Evolutionary conservation across 2,888 invertebrate genomes (phyloP).

Genomic region (Drosophila quinaria): DNA sequence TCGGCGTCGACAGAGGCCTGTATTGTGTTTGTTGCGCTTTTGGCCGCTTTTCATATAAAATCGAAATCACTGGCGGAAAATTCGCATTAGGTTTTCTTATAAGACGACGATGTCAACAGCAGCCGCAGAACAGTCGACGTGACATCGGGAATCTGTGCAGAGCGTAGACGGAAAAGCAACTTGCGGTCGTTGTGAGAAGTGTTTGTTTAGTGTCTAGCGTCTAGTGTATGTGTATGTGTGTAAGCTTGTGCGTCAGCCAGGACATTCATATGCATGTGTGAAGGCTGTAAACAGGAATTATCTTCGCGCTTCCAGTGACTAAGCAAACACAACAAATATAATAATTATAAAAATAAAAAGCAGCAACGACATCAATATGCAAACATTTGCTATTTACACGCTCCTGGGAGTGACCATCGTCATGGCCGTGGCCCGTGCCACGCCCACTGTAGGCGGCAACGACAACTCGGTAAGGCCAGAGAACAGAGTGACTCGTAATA

Average conservation of each 20-base stretch:
- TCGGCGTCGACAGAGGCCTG: constrained; percentile 56
- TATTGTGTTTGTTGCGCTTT: constrained; percentile 70
- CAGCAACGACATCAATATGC: constrained; percentile 65
- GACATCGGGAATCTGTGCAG: constrained; percentile 52
- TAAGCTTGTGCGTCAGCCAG: constrained; percentile 32
- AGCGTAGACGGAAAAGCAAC: constrained; percentile 57
- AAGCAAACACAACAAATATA: constrained; percentile 27
- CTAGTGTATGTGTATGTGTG: constrained; percentile 26
- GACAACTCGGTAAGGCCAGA: constrained; percentile 81
- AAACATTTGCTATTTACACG: constrained; percentile 64
- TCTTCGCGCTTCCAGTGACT: constrained; percentile 30
- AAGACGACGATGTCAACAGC: constrained; percentile 84
- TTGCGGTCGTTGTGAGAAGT: constrained; percentile 30
- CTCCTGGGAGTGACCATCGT: constrained; percentile 66
- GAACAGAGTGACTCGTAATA: constrained; percentile 14
- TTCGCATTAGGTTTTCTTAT: constrained; percentile 85
- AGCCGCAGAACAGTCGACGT: constrained; percentile 63
- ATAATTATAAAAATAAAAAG: constrained; percentile 1
- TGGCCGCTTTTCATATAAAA: constrained; percentile 84
- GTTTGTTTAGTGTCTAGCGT: constrained; percentile 21
- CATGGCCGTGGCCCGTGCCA: constrained; percentile 69
- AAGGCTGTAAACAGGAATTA: constrained; percentile 16
- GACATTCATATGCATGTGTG: constrained; percentile 49
- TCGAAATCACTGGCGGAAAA: constrained; percentile 83
- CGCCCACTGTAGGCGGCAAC: constrained; percentile 79